Evolutionary conservation across 2,888 invertebrate genomes (phyloP), one percentile per base, ranked within the genome.

Genomic region (Drosophila tripunctata): DNA sequence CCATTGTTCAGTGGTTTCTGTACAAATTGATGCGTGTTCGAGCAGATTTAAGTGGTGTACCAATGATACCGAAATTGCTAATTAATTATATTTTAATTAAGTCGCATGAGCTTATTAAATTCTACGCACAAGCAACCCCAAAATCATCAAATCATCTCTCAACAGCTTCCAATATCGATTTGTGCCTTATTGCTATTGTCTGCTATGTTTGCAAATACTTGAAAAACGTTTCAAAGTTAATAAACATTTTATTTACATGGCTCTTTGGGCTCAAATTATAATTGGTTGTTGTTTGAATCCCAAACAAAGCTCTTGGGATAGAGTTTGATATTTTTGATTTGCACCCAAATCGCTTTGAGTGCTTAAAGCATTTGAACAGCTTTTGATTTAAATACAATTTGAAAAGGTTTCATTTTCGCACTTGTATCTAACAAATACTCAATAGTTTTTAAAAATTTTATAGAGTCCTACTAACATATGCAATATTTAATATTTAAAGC

Each of bases 71-170:
- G 35, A 60, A 75, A 72, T 67, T 67, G 52, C 50, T 68, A 79
- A 86, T 79, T 85, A 86, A 86, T 78, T 86, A 67, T 15, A 65
- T 78, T 78, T 85, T 68, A 82, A 79, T 78, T 68, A 85, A 78
- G 66, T 68, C 57, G 45, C 69, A 47, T 45, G 61, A 60, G 78
- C 55, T 80, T 55, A 69, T 80, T 69, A 73, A 69, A 77, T 69
- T 73, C 55, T 44, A n/a, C n/a, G n/a, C n/a, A 50, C 65, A 58
- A 41, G 54, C 66, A 21, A 22, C n/a, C 36, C 55, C 54, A 27
- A 54, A n/a, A 58, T 61, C 41, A 67, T 40, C 36, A 60, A 51
- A 35, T 35, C 3, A 47, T 19, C 60, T 56, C 50, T 31, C 22
- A 19, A 31, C 61, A 50, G 6, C 30, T 27, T 47, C 30, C 48